Percentiles rank a stretch among this genome's conserved stretches.
Evolutionary conservation across 2,113 vertebrate genomes (phyloP).

Genomic region (Seriola rivoliana): DNA sequence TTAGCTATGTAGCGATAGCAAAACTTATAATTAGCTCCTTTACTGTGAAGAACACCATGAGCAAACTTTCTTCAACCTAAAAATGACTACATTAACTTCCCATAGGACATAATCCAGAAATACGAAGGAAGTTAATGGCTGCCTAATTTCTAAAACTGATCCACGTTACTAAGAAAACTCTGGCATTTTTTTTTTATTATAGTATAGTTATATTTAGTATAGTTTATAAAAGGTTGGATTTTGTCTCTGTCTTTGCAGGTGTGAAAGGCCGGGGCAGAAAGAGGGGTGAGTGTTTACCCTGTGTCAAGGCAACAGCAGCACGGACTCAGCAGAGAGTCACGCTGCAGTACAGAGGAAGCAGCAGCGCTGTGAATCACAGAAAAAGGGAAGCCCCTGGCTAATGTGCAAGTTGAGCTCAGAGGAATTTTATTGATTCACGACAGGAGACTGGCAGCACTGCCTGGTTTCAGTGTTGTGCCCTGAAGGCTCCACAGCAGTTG

Average conservation of each 20-base stretch:
- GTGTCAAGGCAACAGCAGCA: constrained; percentile 27
- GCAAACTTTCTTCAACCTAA: too few relatives aligned
- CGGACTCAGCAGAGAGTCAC: constrained; percentile 30
- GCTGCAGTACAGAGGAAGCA: constrained; percentile 34
- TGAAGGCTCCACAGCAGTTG: constrained; percentile 65
- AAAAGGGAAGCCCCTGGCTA: constrained; percentile 53
- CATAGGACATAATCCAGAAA: too few relatives aligned
- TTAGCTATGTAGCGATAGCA: too few relatives aligned
- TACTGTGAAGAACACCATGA: too few relatives aligned
- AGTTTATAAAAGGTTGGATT: not conserved
- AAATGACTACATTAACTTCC: too few relatives aligned
- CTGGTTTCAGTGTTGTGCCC: constrained; percentile 55
- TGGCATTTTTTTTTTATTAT: too few relatives aligned
- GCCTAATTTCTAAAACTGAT: too few relatives aligned
- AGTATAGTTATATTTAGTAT: too few relatives aligned
- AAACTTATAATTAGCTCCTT: too few relatives aligned
- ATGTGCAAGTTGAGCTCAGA: constrained; percentile 46
- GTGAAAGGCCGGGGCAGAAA: not conserved
- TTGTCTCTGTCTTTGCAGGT: constrained; percentile 13
- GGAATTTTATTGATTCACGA: constrained; percentile 73
- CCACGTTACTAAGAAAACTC: too few relatives aligned
- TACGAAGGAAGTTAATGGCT: too few relatives aligned
- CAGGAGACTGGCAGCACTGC: constrained; percentile 53
- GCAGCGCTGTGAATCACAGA: constrained; percentile 39
- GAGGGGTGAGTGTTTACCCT: not conserved